Percentiles rank a stretch among this genome's conserved stretches.
Conservation (phyloP, 2,797 vertebrate genomes). For the Orientallactaga sibirica region DNA sequence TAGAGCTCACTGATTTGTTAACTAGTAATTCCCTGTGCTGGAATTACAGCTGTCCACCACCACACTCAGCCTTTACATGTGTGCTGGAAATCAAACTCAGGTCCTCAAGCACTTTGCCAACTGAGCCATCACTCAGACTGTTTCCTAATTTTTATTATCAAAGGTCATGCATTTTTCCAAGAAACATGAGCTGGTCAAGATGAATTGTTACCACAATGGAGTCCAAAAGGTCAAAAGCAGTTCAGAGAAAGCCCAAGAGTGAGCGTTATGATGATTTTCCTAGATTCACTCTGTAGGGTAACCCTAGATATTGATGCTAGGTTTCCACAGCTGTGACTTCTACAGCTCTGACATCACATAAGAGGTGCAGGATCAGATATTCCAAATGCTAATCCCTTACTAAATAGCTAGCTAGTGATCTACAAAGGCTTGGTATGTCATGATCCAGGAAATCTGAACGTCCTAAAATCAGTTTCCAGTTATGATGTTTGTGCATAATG, state of each 20-base stretch:
- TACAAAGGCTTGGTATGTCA: background rate
- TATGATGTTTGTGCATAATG: background rate
- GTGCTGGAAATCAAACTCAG: no score
- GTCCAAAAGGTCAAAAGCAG: background rate
- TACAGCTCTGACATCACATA: background rate
- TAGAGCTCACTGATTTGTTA: no score
- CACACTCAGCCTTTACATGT: no score
- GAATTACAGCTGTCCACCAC: no score
- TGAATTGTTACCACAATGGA: background rate
- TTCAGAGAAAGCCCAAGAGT: background rate
- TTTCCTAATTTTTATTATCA: conserved; percentile 40
- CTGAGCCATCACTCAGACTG: background rate
- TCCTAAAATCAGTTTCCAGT: background rate
- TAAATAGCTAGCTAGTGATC: background rate
- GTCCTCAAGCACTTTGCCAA: no score
- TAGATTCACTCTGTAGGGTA: background rate
- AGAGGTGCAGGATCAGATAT: background rate
- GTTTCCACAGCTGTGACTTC: background rate
- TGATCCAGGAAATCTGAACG: background rate
- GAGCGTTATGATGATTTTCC: background rate
- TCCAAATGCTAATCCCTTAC: background rate
- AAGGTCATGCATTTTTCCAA: background rate
- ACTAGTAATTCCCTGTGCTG: no score
- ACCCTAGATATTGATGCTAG: background rate
- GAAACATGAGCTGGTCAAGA: background rate